These are phyloP conservation scores for Gila orcuttii DNA, from an alignment of 2,113 vertebrate species.

Conservation along the genomic window DNA sequence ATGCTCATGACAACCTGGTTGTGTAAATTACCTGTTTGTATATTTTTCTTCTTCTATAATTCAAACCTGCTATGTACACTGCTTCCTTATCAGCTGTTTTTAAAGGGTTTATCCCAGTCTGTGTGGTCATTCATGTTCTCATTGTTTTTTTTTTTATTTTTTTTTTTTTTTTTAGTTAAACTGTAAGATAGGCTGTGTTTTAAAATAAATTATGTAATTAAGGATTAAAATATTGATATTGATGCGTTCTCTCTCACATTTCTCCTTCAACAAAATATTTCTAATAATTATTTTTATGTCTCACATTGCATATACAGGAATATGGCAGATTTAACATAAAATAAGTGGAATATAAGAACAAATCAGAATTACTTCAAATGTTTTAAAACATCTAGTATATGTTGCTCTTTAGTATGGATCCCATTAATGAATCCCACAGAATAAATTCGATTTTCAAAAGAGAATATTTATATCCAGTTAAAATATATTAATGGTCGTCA, in stretches of 20 bases:
- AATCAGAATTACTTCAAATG: not conserved
- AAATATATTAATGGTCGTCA: not conserved
- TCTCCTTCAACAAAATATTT: not conserved
- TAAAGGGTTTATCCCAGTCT: conserved; percentile 49
- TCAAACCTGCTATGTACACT: conserved; percentile 54
- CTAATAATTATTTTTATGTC: not conserved
- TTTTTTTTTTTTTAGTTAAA: conserved; percentile 64
- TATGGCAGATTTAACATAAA: not conserved
- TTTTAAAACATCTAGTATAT: not conserved
- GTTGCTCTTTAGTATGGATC: not conserved
- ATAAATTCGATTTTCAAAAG: not conserved
- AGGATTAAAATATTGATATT: conserved; percentile 70
- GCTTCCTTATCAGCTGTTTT: conserved; percentile 57
- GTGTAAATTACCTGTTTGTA: conserved; percentile 66
- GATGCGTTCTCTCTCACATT: conserved; percentile 8
- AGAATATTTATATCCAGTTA: not conserved
- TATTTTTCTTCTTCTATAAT: conserved; percentile 46
- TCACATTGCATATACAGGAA: not conserved
- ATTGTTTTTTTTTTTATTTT: conserved; percentile 4
- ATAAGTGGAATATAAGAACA: not conserved
- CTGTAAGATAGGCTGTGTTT: conserved; percentile 78
- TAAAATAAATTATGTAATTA: conserved; percentile 69
- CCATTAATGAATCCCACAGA: not conserved
- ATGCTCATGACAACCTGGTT: conserved; percentile 64
- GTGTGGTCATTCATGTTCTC: conserved; percentile 46